These are phyloP conservation scores for Drosophila sp. DNA, from an alignment of 1,140 invertebrate genomes.

Conservation along the genomic window DNA sequence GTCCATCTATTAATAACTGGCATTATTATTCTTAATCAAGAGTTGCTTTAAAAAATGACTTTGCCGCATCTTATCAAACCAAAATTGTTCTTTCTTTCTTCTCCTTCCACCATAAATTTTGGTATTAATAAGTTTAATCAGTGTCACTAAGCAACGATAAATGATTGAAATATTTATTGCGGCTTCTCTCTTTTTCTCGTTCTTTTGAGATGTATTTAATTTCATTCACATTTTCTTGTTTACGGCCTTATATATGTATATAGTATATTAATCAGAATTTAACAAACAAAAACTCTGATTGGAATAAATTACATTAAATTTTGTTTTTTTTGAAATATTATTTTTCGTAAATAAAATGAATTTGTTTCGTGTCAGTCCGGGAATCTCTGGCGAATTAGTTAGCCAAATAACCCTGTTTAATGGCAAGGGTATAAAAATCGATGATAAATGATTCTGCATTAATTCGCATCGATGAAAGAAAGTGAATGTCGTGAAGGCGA, in stretches of 20 bases:
- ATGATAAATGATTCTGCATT: neutral
- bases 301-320: neutral
- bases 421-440: neutral
- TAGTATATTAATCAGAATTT: neutral
- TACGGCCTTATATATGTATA: too few species aligned
- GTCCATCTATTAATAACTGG: too few species aligned
- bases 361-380: too few species aligned
- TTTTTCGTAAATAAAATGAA: too few species aligned
- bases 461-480: neutral
- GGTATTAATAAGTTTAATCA: constrained; percentile 12
- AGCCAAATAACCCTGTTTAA: neutral
- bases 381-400: too few species aligned
- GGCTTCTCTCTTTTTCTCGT: neutral
- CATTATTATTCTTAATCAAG: too few species aligned
- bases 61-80: too few species aligned
- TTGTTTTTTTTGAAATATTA: neutral
- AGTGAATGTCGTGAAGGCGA: neutral
- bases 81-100: neutral
- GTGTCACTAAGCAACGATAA: constrained; percentile 12
- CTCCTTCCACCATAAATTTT: neutral
- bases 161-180: constrained; percentile 7
- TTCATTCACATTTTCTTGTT: constrained; percentile 2
- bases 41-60: too few species aligned
- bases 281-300: neutral
- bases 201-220: constrained; percentile 1